Base-by-base conservation (phyloP, 2,113 vertebrate species). In the Paramormyrops kingsleyae region DNA sequence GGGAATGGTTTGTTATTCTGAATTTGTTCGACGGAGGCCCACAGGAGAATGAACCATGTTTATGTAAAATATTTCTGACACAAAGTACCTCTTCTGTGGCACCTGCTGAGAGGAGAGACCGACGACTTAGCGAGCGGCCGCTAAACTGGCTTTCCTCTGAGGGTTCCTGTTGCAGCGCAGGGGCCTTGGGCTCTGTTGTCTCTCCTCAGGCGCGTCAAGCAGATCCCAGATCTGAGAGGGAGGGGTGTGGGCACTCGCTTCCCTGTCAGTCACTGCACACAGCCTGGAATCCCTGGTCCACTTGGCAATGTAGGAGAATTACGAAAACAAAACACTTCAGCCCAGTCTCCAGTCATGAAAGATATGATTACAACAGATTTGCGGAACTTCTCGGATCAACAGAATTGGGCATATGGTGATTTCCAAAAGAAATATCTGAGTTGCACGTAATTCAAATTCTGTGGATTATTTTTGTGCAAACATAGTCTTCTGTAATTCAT, bases 111-210 rank as follows among this genome's bases (percentile, higher is more conserved):
- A 83, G 47, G 47, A 39, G 88, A 35, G 47, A 56, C 15, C 4
- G 35, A 9, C 21, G 35, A 47, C 50, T 10, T 35, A 80, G 49
- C 21, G 27, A 46, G 46, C 31, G 31, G 31, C 8, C 13, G 44
- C 62, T 49, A 77, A 77, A 66, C 47, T 31, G 49, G 70, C 77
- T n/a, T 49, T 35, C 88, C 74, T 83, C 21, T 53, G 49, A 89
- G 88, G 50, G 15, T 56, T 31, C 39, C 19, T 24, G 53, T 39
- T 62, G 39, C 80, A n/a, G 35, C 80, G 10, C 31, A 47, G 88
- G 88, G 88, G 50, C 88, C 74, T 53, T 80, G 74, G 66, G 74
- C 74, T 53, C 49, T 52, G 74, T 39, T 21, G 85, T 89, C 50
- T 83, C 88, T 83, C 88, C 89, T 85, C 24, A n/a, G 89, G 80